A percentile compares a stretch with the other conserved stretches of the same genome.
phyloP scores from a whole-genome alignment of 2,888 invertebrate species.

The Raillietiella orientalis region DNA sequence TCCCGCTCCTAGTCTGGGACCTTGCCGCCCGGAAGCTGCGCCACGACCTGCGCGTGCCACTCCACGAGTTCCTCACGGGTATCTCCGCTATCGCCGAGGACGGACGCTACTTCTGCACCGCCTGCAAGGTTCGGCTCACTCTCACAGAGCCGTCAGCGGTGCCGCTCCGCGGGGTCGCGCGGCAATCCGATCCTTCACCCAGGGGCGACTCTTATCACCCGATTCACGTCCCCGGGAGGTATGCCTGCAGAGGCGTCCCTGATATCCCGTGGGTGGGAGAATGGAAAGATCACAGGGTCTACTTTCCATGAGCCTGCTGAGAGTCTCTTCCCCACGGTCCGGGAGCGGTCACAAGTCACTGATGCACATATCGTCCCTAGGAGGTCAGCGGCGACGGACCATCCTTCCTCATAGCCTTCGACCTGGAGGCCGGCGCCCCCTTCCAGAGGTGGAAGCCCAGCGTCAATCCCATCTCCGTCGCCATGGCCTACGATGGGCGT shows the following conservation, averaged over 20 bases:
- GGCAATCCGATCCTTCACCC: too few relatives aligned
- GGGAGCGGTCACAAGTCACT: too few relatives aligned
- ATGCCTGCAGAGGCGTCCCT: too few relatives aligned
- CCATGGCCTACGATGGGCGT: constrained; percentile 46
- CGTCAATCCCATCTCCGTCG: constrained; percentile 46
- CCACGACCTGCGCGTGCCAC: constrained; percentile 55
- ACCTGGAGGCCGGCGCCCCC: constrained; percentile 54
- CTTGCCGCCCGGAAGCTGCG: constrained; percentile 45
- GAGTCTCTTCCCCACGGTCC: too few relatives aligned
- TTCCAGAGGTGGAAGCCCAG: constrained; percentile 76
- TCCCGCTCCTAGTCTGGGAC: constrained; percentile 64
- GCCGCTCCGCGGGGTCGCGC: too few relatives aligned
- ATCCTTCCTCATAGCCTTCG: constrained; percentile 66
- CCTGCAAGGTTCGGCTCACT: constrained; percentile 19
- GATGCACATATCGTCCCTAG: constrained; percentile 12
- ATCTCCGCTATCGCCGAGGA: constrained; percentile 55
- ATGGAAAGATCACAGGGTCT: too few relatives aligned
- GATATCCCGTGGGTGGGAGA: too few relatives aligned
- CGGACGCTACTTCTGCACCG: constrained; percentile 24
- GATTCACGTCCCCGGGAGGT: too few relatives aligned
- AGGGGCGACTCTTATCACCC: too few relatives aligned
- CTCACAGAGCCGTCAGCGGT: too few relatives aligned
- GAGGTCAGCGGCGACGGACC: constrained; percentile 42
- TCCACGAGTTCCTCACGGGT: constrained; percentile 56
- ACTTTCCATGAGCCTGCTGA: too few relatives aligned